These are phyloP conservation scores for Nowickia ferox DNA, from an alignment of 2,888 invertebrate species.

Conservation along the genomic window DNA sequence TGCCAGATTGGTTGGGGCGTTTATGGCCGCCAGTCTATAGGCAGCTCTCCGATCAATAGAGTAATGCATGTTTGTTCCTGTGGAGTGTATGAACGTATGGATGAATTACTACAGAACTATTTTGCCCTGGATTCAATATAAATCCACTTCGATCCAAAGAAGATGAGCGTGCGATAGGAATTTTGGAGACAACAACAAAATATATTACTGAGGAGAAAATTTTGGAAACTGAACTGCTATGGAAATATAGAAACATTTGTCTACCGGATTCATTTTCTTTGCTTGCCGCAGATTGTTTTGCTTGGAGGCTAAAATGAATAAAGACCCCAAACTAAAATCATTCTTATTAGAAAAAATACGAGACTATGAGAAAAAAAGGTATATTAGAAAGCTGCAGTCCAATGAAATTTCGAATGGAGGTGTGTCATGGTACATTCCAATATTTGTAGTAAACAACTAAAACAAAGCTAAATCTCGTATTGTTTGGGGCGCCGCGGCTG, in stretches of 20 bases:
- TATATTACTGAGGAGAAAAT: conserved; percentile 47
- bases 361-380: too few species aligned
- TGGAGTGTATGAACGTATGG: conserved; percentile 47
- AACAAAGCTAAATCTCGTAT: conserved; percentile 63
- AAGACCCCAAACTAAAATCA: conserved; percentile 60
- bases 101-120: conserved; percentile 56
- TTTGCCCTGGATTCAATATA: too few species aligned
- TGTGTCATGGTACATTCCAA: conserved; percentile 57
- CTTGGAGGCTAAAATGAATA: conserved; percentile 66
- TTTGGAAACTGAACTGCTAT: conserved; percentile 55
- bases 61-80: conserved; percentile 63
- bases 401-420: too few species aligned
- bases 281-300: conserved; percentile 36
- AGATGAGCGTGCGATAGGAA: conserved; percentile 49
- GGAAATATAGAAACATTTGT: too few species aligned
- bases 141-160: conserved; percentile 55
- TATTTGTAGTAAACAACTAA: conserved; percentile 53
- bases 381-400: not conserved
- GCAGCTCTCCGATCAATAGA: conserved; percentile 4
- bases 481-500: conserved; percentile 77
- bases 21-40: conserved; percentile 48
- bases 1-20: conserved; percentile 68
- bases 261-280: too few species aligned
- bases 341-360: too few species aligned
- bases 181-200: conserved; percentile 54